Evolutionary conservation across 37 sponge, comb jelly and placozoan species (phyloP), one percentile per base, ranked within the genome.

Genomic region (Spongilla lacustris): DNA sequence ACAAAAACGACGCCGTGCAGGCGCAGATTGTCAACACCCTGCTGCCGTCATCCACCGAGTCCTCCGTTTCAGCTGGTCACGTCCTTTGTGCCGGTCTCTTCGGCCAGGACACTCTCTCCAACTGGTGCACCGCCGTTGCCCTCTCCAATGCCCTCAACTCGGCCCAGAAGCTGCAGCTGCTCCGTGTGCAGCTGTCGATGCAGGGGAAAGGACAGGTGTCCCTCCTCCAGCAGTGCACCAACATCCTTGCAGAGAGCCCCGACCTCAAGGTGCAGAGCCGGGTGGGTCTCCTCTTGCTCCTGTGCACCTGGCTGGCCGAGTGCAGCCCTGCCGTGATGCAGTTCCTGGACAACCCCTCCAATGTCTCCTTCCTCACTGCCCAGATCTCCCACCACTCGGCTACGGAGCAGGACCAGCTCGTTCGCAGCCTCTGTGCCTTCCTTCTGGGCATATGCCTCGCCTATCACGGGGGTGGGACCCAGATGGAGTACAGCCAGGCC

Each of bases 41-140:
- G 24, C 81, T 97, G 27, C 98, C 98, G 0, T 90, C 94, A 19
- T 80, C 94, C 11, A 80, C 82, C 0, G 85, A 85, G 34, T 71
- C 82, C 74, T 80, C 91, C 28, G 81, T 97, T 28, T 88, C 98
- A 0, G 89, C 96, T 10, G 98, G 98, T 30, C 98, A 97, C 74
- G 86, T 97, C 33, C 92, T 97, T 23, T 95, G 96, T 68, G 93
- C 98, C 27, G 98, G 98, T 5, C 72, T 97, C 46, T 97, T 97
- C 85, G 92, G 96, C 0, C 34, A 35, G 32, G 96, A 95, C 33
- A 81, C 88, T 25, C 80, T 95, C 10, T 90, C 90, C 27, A 89
- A 86, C 29, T 95, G 96, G 96, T 90, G 92, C 76, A 89, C 95
- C 0, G 83, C 94, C 13, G 78, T 87, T 2, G 91, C 86, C 2